Evolutionary conservation across 1,140 invertebrate genomes (phyloP).

Genomic region (Pseudoatta argentina): DNA sequence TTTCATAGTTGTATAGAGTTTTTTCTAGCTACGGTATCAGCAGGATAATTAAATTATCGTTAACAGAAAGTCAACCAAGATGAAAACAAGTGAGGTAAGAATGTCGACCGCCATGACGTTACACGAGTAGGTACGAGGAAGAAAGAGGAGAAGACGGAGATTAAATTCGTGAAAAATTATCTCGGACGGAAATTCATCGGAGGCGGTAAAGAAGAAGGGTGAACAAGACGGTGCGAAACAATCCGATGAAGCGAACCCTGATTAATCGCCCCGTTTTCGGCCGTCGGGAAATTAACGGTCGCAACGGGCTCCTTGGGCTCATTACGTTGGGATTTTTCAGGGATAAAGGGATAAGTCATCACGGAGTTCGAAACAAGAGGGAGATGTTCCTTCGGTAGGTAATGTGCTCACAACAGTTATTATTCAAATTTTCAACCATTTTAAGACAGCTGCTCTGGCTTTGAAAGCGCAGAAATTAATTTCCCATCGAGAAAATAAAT

Average conservation of each 20-base stretch:
- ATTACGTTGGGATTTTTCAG: constrained; percentile 71
- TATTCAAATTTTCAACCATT: constrained; percentile 77
- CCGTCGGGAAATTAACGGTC: constrained; percentile 76
- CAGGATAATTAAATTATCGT: constrained; percentile 46
- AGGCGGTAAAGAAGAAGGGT: constrained; percentile 49
- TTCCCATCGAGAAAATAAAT: constrained; percentile 27
- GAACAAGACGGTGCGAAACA: constrained; percentile 77
- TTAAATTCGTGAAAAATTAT: constrained; percentile 81
- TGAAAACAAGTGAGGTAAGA: constrained; percentile 52
- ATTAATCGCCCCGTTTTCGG: constrained; percentile 79
- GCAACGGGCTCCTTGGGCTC: constrained; percentile 72
- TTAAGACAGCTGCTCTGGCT: constrained; percentile 55
- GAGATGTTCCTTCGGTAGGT: constrained; percentile 44
- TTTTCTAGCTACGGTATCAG: constrained; percentile 22
- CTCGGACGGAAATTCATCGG: constrained; percentile 44
- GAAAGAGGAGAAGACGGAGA: constrained; percentile 60
- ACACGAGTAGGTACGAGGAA: background rate
- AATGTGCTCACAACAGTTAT: constrained; percentile 76
- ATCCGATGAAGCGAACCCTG: constrained; percentile 78
- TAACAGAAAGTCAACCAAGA: constrained; percentile 13
- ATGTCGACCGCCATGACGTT: constrained; percentile 46
- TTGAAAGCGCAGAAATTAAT: constrained; percentile 57
- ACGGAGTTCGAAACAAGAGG: constrained; percentile 53
- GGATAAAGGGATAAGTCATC: constrained; percentile 63
- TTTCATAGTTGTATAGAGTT: background rate